Conservation (phyloP, 2,888 invertebrate species). For the Acronicta aceris region DNA sequence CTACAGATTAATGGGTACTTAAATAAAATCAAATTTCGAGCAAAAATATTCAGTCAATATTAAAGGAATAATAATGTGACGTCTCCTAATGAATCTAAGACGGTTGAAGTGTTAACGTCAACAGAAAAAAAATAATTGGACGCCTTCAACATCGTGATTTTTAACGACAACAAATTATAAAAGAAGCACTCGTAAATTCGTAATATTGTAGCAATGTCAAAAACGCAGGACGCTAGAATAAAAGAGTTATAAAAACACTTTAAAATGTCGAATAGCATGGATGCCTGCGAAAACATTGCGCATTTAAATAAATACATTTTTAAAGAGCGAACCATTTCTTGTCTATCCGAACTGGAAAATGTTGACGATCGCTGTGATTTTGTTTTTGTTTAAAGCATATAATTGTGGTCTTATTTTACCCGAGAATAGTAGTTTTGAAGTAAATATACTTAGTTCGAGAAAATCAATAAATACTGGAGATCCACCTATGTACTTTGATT, state of each 20-base stretch:
- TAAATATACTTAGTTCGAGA: not conserved
- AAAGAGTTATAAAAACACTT: conserved; percentile 42
- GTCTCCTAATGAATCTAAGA: conserved; percentile 28
- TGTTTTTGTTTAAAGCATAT: conserved; percentile 20
- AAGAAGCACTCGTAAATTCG: conserved; percentile 25
- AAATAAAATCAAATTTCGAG: not conserved
- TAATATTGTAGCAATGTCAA: conserved; percentile 41
- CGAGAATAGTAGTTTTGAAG: not conserved
- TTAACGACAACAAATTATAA: conserved; percentile 24
- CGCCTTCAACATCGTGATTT: conserved; percentile 5
- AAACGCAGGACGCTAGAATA: conserved; percentile 29
- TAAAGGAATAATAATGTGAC: conserved; percentile 9
- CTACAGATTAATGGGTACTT: not conserved
- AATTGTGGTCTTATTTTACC: conserved; percentile 9
- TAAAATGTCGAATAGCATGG: conserved; percentile 36
- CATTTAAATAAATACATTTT: conserved; percentile 33
- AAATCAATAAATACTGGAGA: conserved; percentile 23
- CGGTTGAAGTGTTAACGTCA: conserved; percentile 15
- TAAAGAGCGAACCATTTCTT: conserved; percentile 17
- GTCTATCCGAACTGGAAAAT: conserved; percentile 29
- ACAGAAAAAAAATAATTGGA: conserved; percentile 33
- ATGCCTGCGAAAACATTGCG: conserved; percentile 30
- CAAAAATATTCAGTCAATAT: conserved; percentile 4
- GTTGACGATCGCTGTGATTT: conserved; percentile 28
- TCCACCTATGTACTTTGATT: conserved; percentile 61